These are phyloP conservation scores for Aphidius ervi DNA, from an alignment of 1,140 invertebrate genomes.

Conservation along the genomic window DNA sequence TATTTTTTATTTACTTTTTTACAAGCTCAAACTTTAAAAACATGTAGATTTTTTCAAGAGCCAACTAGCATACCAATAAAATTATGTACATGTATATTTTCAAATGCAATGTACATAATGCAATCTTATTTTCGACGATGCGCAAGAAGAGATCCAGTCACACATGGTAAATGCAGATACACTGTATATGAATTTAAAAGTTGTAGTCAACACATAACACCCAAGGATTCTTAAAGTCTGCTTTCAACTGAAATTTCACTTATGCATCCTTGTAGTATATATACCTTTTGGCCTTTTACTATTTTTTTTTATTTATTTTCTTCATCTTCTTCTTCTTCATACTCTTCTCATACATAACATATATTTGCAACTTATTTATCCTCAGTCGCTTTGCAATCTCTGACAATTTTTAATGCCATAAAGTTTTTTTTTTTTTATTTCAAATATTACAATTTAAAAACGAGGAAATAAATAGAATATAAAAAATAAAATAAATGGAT, in stretches of 20 bases:
- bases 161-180: background rate
- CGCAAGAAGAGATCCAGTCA: too few relatives aligned
- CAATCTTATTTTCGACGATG: too few relatives aligned
- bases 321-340: background rate
- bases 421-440: constrained; percentile 5
- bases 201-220: too few relatives aligned
- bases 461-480: background rate
- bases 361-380: constrained; percentile 7
- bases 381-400: constrained; percentile 1
- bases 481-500: too few relatives aligned
- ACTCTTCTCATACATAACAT: constrained; percentile 1
- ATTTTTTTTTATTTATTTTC: background rate
- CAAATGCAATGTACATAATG: too few relatives aligned
- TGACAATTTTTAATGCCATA: constrained; percentile 15
- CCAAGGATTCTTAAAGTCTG: too few relatives aligned
- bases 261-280: constrained; percentile 7
- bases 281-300: background rate
- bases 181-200: background rate
- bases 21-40: too few relatives aligned
- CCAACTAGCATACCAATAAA: too few relatives aligned
- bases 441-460: background rate
- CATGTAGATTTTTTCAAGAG: too few relatives aligned
- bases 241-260: background rate
- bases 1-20: too few relatives aligned
- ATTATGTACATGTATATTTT: too few relatives aligned